Evolutionary conservation across 2,888 invertebrate genomes (phyloP), one percentile per base, ranked within the genome.

Genomic region (Sinhomidia bicolor): DNA sequence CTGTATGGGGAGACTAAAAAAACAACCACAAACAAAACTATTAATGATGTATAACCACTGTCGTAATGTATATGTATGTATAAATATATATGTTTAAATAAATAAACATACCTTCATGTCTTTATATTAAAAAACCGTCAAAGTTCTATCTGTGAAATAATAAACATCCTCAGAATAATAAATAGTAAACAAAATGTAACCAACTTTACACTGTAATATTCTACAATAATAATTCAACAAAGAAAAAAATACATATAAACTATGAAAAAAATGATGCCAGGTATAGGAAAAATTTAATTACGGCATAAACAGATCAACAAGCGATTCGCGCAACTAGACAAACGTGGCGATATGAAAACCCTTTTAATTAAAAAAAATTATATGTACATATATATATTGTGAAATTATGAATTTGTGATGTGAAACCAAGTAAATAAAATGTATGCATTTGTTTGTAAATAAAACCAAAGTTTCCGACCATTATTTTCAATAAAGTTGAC

Each of bases 1-100:
- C 92, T 90, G 92, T 87, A 94, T 94, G 92, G 94, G 94, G 71
- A 71, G 90, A 90, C 5, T 87, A 54, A 54, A 17, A 84, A 54
- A 54, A 20, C 7, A 54, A 20, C 7, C 47, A 4, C 4, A 44
- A n/a, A n/a, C n/a, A n/a, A n/a, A n/a, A n/a, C n/a, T n/a, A n/a
- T n/a, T n/a, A n/a, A n/a, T n/a, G n/a, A n/a, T 36, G 17, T 17
- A 68, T 4, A 74, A 20, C 41, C 17, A 17, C 14, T 5, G n/a
- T n/a, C 17, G 23, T 74, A 74, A 47, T 44, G 9, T 74, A 14
- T 36, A 20, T 14, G 32, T 32, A 65, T 14, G 9, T 60, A 60
- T 60, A 17, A 17, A 23, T 12, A 47, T 12, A n/a, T n/a, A n/a
- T n/a, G n/a, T n/a, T n/a, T n/a, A n/a, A n/a, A n/a, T n/a, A n/a